phyloP scores from a whole-genome alignment of 1,140 invertebrate species.

The Stegodyphus dumicola region DNA sequence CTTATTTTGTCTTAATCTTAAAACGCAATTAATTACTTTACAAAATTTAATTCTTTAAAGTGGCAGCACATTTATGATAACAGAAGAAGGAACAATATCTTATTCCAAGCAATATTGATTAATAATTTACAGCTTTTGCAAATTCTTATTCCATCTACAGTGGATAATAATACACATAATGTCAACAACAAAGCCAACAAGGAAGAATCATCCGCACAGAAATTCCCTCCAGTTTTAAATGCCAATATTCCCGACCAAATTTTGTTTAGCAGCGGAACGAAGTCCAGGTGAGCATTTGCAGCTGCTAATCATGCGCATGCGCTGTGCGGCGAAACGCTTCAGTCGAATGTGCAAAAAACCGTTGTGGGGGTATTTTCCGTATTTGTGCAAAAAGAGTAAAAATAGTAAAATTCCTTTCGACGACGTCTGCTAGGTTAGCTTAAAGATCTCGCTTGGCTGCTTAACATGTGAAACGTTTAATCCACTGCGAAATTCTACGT shows the following conservation, averaged over 20 bases:
- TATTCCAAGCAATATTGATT: background rate
- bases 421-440: background rate
- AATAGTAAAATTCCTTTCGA: slow-evolving; percentile 9
- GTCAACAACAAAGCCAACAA: background rate
- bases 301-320: slow-evolving; percentile 51
- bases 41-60: too few species aligned
- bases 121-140: background rate
- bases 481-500: too few species aligned
- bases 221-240: background rate
- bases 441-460: slow-evolving; percentile 4
- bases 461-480: too few species aligned
- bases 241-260: background rate
- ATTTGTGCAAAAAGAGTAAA: slow-evolving; percentile 10
- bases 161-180: background rate
- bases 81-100: background rate
- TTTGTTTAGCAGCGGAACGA: slow-evolving; percentile 40
- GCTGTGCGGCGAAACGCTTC: background rate
- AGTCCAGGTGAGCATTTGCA: slow-evolving; percentile 45
- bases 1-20: background rate
- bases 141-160: background rate
- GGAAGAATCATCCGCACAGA: background rate
- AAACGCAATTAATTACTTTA: too few species aligned
- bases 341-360: slow-evolving; percentile 17
- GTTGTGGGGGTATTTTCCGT: slow-evolving; percentile 45
- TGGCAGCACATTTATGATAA: too few species aligned